Evolutionary conservation across 2,113 vertebrate genomes (phyloP).

Genomic region (Xenopus tropicalis): UCB_Xtro_10.0 CM004447.2:147042001-147042500

Average conservation of each 20-base stretch:
- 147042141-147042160: slow-evolving; percentile 67
- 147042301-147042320: neutral
- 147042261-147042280: neutral
- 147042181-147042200: slow-evolving; percentile 65
- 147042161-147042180: slow-evolving; percentile 73
- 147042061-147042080: no score
- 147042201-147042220: slow-evolving; percentile 68
- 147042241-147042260: neutral
- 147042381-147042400: neutral
- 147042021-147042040: no score
- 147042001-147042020: no score
- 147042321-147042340: neutral
- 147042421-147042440: slow-evolving; percentile 15
- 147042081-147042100: no score
- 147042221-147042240: neutral
- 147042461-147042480: no score
- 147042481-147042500: no score
- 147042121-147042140: slow-evolving; percentile 76
- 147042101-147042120: slow-evolving; percentile 34
- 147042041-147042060: no score
- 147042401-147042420: neutral
- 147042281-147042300: neutral
- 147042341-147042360: neutral
- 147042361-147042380: neutral
- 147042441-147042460: no score